A percentile compares a stretch with the other conserved stretches of the same genome.
These are phyloP conservation scores for Eupleurogrammus muticus DNA, from an alignment of 2,797 vertebrate species.

Conservation along the genomic window DNA sequence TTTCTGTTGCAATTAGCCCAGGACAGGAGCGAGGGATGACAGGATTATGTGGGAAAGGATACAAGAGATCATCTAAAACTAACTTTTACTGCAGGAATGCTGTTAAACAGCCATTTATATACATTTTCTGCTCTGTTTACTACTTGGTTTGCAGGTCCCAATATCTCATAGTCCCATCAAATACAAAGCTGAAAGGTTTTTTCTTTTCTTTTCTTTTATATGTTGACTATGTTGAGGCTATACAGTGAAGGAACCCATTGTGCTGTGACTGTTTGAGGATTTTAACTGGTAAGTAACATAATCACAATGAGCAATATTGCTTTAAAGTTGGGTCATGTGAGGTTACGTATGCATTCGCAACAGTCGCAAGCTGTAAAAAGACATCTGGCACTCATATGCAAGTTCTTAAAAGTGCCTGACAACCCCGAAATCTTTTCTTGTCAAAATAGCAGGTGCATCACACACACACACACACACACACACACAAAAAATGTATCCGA, in stretches of 20 bases:
- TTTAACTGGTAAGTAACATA: not conserved
- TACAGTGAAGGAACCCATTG: not conserved
- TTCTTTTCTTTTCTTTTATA: not conserved
- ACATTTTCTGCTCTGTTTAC: not conserved
- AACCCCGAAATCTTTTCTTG: not conserved
- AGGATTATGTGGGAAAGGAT: conserved; percentile 45
- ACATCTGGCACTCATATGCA: conserved; percentile 3
- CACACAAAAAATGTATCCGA: not conserved
- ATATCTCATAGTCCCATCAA: conserved; percentile 20
- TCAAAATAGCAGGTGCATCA: conserved; percentile 1
- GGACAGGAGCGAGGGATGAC: conserved; percentile 50
- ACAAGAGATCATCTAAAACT: conserved; percentile 37
- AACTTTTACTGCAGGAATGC: conserved; percentile 17
- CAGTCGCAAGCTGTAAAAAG: not conserved
- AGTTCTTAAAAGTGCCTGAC: conserved; percentile 4
- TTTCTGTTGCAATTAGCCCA: conserved; percentile 69
- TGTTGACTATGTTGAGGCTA: conserved; percentile 1
- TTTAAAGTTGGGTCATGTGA: not conserved
- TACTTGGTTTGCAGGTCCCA: not conserved
- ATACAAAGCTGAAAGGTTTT: not conserved
- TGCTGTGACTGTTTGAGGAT: too few relatives aligned
- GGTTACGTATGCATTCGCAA: not conserved
- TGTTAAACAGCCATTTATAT: conserved; percentile 11
- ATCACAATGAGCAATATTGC: not conserved
- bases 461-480: not conserved